phyloP scores from a whole-genome alignment of 2,797 vertebrate species.

The Enteromius treurensis region DNA sequence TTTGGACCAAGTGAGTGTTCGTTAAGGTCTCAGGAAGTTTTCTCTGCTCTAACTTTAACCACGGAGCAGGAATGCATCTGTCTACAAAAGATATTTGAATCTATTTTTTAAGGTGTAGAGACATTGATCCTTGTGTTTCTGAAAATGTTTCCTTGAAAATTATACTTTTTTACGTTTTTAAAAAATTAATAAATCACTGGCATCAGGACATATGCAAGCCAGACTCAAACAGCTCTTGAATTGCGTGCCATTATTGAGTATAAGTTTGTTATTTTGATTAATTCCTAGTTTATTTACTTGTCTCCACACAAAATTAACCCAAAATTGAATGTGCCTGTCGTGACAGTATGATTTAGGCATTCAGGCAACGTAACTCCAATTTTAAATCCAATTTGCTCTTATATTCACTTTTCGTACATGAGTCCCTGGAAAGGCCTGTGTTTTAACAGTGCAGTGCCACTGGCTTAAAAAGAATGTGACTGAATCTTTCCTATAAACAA shows the following conservation, averaged over 20 bases:
- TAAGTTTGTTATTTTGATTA: background rate
- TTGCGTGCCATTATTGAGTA: background rate
- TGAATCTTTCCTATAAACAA: constrained; percentile 63
- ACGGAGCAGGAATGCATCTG: background rate
- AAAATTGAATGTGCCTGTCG: background rate
- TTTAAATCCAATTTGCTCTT: constrained; percentile 22
- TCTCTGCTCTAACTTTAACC: background rate
- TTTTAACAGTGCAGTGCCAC: constrained; percentile 25
- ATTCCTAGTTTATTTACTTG: background rate
- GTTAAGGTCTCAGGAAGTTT: background rate
- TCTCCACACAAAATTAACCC: background rate
- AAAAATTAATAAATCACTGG: background rate
- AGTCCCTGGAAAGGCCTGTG: background rate
- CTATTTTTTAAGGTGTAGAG: background rate
- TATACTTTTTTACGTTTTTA: background rate
- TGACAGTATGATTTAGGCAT: background rate
- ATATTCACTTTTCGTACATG: constrained; percentile 1
- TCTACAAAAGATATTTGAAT: background rate
- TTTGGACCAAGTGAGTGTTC: constrained; percentile 12
- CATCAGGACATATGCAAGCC: background rate
- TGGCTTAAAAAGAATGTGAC: constrained; percentile 48
- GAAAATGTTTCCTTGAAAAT: background rate
- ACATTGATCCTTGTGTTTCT: background rate
- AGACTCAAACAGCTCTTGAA: background rate
- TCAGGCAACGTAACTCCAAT: background rate